Conservation (phyloP, 2,797 vertebrate genomes). For the Thalassophryne amazonica region DNA sequence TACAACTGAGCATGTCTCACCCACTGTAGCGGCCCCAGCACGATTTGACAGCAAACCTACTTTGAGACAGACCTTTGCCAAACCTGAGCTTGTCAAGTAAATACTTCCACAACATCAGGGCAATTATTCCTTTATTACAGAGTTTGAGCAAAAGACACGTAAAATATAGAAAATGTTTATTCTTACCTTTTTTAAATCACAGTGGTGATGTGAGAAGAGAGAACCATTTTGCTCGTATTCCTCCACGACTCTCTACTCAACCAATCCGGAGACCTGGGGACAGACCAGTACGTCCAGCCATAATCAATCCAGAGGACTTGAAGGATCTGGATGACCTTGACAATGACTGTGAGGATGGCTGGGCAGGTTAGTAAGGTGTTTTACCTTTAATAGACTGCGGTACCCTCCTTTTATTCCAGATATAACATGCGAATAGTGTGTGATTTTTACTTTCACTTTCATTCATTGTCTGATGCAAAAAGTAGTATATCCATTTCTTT, state of each 20-base stretch:
- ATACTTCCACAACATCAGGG: conserved; percentile 8
- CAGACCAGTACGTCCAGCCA: conserved; percentile 85
- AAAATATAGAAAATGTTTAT: not conserved
- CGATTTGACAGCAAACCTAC: conserved; percentile 89
- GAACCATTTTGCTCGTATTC: conserved; percentile 76
- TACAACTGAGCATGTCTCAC: conserved; percentile 75
- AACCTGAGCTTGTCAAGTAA: conserved; percentile 83
- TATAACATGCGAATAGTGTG: not conserved
- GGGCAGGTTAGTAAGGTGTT: conserved; percentile 81
- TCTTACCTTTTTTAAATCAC: too few species aligned
- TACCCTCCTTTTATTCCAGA: not conserved
- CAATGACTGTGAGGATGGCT: conserved; percentile 92
- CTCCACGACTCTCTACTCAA: conserved; percentile 77
- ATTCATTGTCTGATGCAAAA: too few species aligned
- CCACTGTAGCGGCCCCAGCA: conserved; percentile 80
- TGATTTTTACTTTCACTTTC: too few species aligned
- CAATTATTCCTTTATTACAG: not conserved
- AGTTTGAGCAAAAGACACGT: not conserved
- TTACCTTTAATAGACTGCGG: not conserved
- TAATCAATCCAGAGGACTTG: conserved; percentile 95
- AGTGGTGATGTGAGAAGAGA: conserved; percentile 86
- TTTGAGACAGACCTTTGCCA: conserved; percentile 83
- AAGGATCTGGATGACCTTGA: conserved; percentile 97
- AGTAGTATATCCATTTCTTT: too few species aligned
- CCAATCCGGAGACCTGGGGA: conserved; percentile 86